Evolutionary conservation across 2,113 vertebrate species (phyloP).

Genomic region (Tringa solitaria): DNA sequence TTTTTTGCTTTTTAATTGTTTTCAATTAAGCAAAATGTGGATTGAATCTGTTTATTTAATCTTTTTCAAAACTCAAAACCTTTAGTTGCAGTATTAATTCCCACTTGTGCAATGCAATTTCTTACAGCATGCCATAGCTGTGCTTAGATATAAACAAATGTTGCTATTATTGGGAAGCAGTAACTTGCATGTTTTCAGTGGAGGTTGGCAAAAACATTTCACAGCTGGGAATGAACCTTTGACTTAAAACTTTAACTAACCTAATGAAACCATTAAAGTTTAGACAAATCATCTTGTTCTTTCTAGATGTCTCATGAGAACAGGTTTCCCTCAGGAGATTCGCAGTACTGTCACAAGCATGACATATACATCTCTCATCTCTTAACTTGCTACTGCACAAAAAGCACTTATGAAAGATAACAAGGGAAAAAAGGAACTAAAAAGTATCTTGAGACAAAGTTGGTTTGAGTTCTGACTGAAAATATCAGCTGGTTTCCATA

Average conservation of each 20-base stretch:
- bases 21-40: conserved; percentile 38
- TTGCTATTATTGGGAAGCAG: not conserved
- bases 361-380: not conserved
- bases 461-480: not conserved
- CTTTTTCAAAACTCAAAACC: conserved; percentile 34
- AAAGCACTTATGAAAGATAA: not conserved
- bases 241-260: not conserved
- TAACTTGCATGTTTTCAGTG: not conserved
- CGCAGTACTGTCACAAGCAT: not conserved
- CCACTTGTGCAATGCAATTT: conserved; percentile 37
- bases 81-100: conserved; percentile 57
- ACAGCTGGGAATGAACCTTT: not conserved
- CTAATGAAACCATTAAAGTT: conserved; percentile 17
- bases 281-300: not conserved
- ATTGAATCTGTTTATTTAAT: conserved; percentile 50
- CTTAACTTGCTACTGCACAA: not conserved
- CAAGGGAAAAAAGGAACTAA: not conserved
- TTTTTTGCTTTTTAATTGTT: conserved; percentile 32
- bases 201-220: not conserved
- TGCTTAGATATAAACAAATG: not conserved
- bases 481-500: not conserved
- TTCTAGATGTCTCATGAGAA: not conserved
- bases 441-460: not conserved
- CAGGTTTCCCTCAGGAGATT: not conserved
- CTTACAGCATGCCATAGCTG: not conserved